A percentile compares a stretch with the other conserved stretches of the same genome.
Conservation (phyloP, 2,113 vertebrate species). For the Stegostoma tigrinum region DNA sequence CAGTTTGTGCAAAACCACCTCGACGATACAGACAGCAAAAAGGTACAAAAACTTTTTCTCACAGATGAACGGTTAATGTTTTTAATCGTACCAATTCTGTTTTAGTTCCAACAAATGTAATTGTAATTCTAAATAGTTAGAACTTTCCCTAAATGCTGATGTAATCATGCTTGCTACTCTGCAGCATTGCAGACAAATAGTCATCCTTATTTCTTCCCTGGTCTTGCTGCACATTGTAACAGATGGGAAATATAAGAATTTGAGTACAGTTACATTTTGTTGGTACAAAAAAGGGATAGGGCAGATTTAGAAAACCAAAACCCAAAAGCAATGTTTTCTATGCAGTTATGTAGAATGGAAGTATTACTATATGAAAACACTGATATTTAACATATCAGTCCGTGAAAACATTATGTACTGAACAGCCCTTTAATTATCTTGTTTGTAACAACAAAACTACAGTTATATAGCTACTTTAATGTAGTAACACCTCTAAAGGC, state of each 20-base stretch:
- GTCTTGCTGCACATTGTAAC: background rate
- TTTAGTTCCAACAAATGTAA: background rate
- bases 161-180: background rate
- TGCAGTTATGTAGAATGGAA: background rate
- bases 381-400: background rate
- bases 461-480: background rate
- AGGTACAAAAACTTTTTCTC: constrained; percentile 54
- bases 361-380: background rate
- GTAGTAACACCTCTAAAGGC: background rate
- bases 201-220: background rate
- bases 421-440: background rate
- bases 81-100: background rate
- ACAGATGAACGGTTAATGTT: background rate
- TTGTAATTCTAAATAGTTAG: background rate
- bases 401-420: background rate
- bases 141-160: background rate
- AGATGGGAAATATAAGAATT: background rate
- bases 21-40: constrained; percentile 76
- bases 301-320: background rate
- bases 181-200: background rate
- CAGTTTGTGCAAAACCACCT: constrained; percentile 92
- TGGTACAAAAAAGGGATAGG: background rate
- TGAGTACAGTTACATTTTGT: background rate
- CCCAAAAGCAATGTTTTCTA: background rate
- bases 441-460: background rate